phyloP scores from a whole-genome alignment of 1,140 invertebrate species.

The Drosophila lini region DNA sequence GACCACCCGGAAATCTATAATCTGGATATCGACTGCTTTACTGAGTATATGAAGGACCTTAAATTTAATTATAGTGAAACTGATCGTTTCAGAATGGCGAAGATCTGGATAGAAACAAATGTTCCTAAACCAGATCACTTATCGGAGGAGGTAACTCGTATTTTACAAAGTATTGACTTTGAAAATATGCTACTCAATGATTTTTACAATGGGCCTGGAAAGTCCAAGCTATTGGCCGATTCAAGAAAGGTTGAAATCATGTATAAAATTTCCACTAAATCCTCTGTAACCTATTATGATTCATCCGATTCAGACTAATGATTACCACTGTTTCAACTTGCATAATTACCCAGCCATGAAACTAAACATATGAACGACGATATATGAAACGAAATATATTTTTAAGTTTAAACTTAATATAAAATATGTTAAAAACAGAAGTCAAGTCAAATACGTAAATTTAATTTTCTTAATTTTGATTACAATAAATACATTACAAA shows the following conservation, averaged over 20 bases:
- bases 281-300: too few relatives aligned
- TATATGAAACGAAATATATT: too few relatives aligned
- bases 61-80: neutral
- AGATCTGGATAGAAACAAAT: neutral
- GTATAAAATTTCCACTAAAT: neutral
- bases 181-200: neutral
- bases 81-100: neutral
- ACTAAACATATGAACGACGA: too few relatives aligned
- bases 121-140: neutral
- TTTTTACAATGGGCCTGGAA: constrained; percentile 3
- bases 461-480: too few relatives aligned
- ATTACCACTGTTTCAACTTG: too few relatives aligned
- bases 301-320: too few relatives aligned
- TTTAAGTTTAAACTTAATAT: too few relatives aligned
- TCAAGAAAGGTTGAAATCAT: constrained; percentile 3
- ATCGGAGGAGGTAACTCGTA: neutral
- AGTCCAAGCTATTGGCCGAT: constrained; percentile 6
- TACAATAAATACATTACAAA: too few relatives aligned
- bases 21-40: neutral
- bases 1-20: neutral
- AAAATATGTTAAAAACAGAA: too few relatives aligned
- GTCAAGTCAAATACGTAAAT: too few relatives aligned
- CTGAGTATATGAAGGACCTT: neutral
- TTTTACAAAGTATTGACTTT: neutral
- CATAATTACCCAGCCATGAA: too few relatives aligned